Conservation (phyloP, 2,113 vertebrate species). For the Megaptera novaeangliae region DNA sequence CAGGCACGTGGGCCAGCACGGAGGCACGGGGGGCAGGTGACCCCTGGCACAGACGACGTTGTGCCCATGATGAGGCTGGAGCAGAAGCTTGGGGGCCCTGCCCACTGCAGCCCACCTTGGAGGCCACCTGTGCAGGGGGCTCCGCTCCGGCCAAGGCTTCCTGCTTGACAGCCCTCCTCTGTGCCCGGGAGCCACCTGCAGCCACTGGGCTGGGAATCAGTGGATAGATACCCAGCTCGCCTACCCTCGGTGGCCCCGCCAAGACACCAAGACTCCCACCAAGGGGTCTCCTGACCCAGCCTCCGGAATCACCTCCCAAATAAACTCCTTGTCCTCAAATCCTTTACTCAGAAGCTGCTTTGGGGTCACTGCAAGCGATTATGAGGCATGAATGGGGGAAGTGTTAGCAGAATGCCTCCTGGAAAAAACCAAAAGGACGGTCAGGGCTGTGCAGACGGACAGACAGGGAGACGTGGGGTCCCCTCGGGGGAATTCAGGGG, state of each 20-base stretch:
- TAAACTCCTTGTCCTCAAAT: background rate
- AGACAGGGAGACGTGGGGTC: fast-evolving
- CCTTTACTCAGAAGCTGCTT: background rate
- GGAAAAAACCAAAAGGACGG: fast-evolving
- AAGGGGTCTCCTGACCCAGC: background rate
- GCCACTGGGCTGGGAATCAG: fast-evolving
- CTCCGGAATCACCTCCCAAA: fast-evolving
- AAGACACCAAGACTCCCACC: fast-evolving
- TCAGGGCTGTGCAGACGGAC: fast-evolving
- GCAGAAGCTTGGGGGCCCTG: background rate
- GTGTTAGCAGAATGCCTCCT: background rate
- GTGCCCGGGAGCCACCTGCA: background rate
- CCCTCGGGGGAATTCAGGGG: no score
- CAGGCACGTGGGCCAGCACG: fast-evolving
- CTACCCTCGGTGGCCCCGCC: background rate
- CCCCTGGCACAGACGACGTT: fast-evolving
- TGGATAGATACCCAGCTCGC: no score
- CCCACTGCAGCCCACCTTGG: background rate
- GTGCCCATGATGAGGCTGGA: background rate
- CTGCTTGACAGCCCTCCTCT: fast-evolving
- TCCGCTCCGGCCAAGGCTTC: background rate
- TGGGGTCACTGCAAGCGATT: background rate
- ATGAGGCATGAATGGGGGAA: fast-evolving
- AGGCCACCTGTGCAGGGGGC: background rate
- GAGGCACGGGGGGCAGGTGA: background rate